Base-by-base conservation (phyloP, 2,888 invertebrate species). In the Chaitophorus viminalis region DNA sequence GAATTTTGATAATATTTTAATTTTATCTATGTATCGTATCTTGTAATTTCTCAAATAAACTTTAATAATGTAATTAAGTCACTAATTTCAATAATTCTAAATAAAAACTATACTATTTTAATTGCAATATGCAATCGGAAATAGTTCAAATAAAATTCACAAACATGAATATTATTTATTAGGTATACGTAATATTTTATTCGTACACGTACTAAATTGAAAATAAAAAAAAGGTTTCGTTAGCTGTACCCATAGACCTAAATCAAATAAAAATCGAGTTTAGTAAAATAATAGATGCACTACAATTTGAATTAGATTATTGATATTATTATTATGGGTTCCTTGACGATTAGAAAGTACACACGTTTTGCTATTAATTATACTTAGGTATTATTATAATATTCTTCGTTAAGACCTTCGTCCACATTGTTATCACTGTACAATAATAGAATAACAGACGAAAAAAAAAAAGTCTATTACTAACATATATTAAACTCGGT, bases 191-290 rank as follows among this genome's bases (percentile, higher is more conserved):
- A n/a, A n/a, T n/a, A n/a, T n/a, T n/a, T n/a, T n/a, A n/a, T n/a
- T n/a, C n/a, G n/a, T n/a, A n/a, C n/a, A n/a, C n/a, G n/a, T n/a
- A n/a, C n/a, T n/a, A n/a, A n/a, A n/a, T n/a, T n/a, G n/a, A n/a
- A n/a, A n/a, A n/a, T n/a, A n/a, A n/a, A n/a, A n/a, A n/a, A n/a
- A n/a, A n/a, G n/a, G 54, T 75, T 31, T 36, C 33, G 33, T 75
- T 36, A 60, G n/a, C 54, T 65, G 29, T 33, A 36, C 74, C n/a
- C n/a, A n/a, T n/a, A n/a, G n/a, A n/a, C n/a, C n/a, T 83, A 65
- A 76, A 65, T 83, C 75, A 65, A 65, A 83, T 83, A 21, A 75
- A 46, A 65, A 39, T 39, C 21, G 60, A 75, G 75, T 31, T 65
- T 39, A 75, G 39, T 68, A 36, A 74, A 36, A 74, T 11, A 36